Evolutionary conservation across 2,113 vertebrate genomes (phyloP).

Genomic region (Astur gentilis): DNA sequence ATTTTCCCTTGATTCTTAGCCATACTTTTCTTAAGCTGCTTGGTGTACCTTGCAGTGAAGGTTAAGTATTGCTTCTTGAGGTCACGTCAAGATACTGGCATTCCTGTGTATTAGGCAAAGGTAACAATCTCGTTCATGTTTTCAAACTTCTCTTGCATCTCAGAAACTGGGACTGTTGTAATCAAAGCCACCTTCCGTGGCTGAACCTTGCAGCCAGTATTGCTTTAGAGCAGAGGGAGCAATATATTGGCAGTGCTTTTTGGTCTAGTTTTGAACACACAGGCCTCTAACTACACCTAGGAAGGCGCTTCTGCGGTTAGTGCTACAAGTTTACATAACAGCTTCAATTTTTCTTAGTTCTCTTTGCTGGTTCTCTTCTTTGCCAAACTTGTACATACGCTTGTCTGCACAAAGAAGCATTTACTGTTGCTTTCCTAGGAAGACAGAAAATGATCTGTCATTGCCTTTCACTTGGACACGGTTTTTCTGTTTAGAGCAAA

Average conservation of each 20-base stretch:
- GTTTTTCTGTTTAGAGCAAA: background rate
- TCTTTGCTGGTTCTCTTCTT: background rate
- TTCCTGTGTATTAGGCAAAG: background rate
- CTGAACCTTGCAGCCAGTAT: background rate
- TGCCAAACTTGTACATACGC: background rate
- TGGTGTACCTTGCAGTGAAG: background rate
- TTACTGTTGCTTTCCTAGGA: conserved; percentile 15
- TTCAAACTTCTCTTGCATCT: background rate
- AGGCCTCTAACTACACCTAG: background rate
- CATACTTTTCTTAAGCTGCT: background rate
- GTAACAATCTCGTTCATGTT: background rate
- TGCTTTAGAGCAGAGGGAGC: background rate
- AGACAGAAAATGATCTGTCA: background rate
- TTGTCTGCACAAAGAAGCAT: conserved; percentile 20
- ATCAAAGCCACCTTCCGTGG: background rate
- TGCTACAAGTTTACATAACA: background rate
- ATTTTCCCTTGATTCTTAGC: background rate
- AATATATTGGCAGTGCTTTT: background rate
- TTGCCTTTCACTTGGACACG: background rate
- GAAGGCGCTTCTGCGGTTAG: conserved; percentile 14
- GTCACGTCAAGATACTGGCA: background rate
- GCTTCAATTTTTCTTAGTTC: background rate
- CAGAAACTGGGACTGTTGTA: background rate
- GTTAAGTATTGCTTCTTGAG: background rate
- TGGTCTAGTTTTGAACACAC: background rate